phyloP scores from a whole-genome alignment of 2,888 invertebrate genomes.

The Agrochola lota region DNA sequence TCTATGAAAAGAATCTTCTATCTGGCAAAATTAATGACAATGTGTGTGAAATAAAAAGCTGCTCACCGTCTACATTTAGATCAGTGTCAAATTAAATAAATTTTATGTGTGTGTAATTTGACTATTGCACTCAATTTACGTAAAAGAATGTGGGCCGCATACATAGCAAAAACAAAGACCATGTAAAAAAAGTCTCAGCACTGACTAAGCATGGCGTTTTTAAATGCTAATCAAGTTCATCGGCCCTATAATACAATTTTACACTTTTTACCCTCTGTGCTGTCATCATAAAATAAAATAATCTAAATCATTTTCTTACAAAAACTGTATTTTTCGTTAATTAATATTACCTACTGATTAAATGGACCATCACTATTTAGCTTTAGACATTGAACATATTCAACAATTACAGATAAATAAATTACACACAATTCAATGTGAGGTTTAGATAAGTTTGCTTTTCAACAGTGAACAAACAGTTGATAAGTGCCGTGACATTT shows the following conservation, averaged over 20 bases:
- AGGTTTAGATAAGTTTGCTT: slow-evolving; percentile 63
- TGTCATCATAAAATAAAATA: slow-evolving; percentile 19
- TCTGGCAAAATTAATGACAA: slow-evolving; percentile 41
- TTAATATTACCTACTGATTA: slow-evolving; percentile 34
- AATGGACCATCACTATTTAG: slow-evolving; percentile 32
- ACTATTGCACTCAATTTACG: slow-evolving; percentile 35
- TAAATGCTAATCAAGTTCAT: slow-evolving; percentile 27
- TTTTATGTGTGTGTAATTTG: slow-evolving; percentile 21
- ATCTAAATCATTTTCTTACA: slow-evolving; percentile 11
- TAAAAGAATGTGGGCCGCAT: slow-evolving; percentile 43
- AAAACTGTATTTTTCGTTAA: slow-evolving; percentile 21
- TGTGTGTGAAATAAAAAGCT: slow-evolving; percentile 46
- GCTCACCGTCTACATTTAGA: slow-evolving; percentile 18
- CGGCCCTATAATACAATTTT: slow-evolving; percentile 25
- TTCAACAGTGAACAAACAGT: slow-evolving; percentile 48
- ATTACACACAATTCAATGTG: slow-evolving; percentile 54
- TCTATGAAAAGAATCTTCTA: slow-evolving; percentile 51
- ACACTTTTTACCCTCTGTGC: slow-evolving; percentile 15
- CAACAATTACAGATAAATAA: slow-evolving; percentile 56
- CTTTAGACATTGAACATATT: slow-evolving; percentile 40
- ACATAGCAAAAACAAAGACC: slow-evolving; percentile 1
- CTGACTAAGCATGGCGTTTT: background rate
- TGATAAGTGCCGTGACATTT: slow-evolving; percentile 58
- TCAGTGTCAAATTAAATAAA: slow-evolving; percentile 17
- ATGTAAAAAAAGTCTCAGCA: slow-evolving; percentile 6